Conservation (phyloP, 1,140 invertebrate genomes). For the Hyles vespertilio region DNA sequence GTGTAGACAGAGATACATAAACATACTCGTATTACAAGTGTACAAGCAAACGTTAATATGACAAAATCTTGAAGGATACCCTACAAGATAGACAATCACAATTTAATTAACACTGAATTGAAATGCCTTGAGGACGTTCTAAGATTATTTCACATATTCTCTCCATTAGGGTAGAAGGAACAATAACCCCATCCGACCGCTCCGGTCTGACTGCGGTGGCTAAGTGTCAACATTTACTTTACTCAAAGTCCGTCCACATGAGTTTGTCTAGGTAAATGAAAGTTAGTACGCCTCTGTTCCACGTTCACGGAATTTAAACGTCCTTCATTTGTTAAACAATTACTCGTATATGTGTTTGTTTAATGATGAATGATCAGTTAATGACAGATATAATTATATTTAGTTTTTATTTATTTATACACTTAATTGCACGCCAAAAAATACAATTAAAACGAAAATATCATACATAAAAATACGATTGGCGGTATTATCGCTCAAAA, state of each 20-base stretch:
- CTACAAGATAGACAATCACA: too few relatives aligned
- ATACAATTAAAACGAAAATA: too few relatives aligned
- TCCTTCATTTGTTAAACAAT: too few relatives aligned
- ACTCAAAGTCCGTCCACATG: background rate
- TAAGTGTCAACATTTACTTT: conserved; percentile 9
- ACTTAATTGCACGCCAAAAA: too few relatives aligned
- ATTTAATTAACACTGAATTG: conserved; percentile 3
- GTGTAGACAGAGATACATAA: too few relatives aligned
- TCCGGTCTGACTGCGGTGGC: conserved; percentile 8
- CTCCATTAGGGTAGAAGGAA: conserved; percentile 2
- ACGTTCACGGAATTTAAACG: background rate
- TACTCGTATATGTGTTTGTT: too few relatives aligned
- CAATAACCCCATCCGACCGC: conserved; percentile 5
- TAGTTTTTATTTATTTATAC: too few relatives aligned
- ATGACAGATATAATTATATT: too few relatives aligned
- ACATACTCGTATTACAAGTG: too few relatives aligned
- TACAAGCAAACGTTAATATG: background rate
- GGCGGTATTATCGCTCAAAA: too few relatives aligned
- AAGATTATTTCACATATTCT: background rate
- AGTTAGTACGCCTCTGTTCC: background rate
- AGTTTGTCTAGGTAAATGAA: conserved; percentile 6
- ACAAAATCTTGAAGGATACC: conserved; percentile 4
- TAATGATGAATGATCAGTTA: too few relatives aligned
- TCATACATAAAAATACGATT: too few relatives aligned
- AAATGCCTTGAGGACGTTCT: background rate